These are phyloP conservation scores for Parauchenoglanis ngamensis DNA, from an alignment of 2,797 vertebrate genomes.

Conservation along the genomic window DNA sequence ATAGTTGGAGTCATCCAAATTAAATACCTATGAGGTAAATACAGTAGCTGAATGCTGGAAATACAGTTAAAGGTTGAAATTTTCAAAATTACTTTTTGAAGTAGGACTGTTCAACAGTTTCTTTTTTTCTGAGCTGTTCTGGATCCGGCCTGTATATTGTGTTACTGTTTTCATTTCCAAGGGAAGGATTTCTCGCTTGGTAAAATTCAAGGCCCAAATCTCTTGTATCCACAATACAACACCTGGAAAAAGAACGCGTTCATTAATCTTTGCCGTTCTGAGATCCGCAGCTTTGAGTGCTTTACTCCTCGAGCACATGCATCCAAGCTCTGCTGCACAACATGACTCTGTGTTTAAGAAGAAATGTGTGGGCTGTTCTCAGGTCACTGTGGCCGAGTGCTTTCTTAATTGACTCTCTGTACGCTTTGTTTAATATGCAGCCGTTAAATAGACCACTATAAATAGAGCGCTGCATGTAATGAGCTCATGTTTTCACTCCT, in stretches of 20 bases:
- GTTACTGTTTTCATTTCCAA: conserved; percentile 80
- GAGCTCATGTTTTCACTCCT: conserved; percentile 74
- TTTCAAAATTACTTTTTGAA: conserved; percentile 47
- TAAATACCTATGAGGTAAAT: not conserved
- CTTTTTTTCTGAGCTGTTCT: conserved; percentile 61
- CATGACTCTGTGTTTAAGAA: conserved; percentile 69
- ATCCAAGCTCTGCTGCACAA: conserved; percentile 59
- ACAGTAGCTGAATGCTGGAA: conserved; percentile 17
- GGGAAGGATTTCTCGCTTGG: conserved; percentile 74
- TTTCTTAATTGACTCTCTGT: conserved; percentile 78
- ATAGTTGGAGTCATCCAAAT: too few species aligned
- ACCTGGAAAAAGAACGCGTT: conserved; percentile 82
- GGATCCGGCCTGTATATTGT: conserved; percentile 74
- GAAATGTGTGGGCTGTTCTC: conserved; percentile 73
- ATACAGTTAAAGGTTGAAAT: conserved; percentile 19
- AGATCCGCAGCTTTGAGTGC: conserved; percentile 72
- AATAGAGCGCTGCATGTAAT: conserved; percentile 72
- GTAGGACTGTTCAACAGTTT: conserved; percentile 58
- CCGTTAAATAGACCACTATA: conserved; percentile 74
- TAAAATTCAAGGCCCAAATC: conserved; percentile 74
- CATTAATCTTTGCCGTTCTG: conserved; percentile 74
- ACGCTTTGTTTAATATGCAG: conserved; percentile 78
- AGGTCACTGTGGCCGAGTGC: conserved; percentile 74
- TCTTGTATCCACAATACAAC: conserved; percentile 83
- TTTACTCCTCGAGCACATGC: conserved; percentile 72